These are phyloP conservation scores for Nicator chloris DNA, from an alignment of 2,113 vertebrate genomes.

Conservation along the genomic window DNA sequence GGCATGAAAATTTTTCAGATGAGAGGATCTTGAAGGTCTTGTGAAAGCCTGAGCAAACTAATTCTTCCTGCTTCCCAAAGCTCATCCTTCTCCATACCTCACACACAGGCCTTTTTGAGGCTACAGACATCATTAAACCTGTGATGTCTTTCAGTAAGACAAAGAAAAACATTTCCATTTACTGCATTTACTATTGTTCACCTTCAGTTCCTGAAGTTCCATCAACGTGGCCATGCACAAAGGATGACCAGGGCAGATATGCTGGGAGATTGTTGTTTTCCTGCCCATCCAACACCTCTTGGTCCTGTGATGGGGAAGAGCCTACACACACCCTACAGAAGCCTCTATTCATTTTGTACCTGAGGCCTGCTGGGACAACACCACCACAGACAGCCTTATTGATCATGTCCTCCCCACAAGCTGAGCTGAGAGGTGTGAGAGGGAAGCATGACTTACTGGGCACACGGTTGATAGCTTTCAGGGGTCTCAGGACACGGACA, in stretches of 20 bases:
- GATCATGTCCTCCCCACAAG: not conserved
- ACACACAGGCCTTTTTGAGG: not conserved
- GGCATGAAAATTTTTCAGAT: not conserved
- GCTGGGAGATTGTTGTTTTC: not conserved
- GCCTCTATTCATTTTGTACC: not conserved
- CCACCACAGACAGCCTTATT: not conserved
- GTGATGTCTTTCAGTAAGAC: not conserved
- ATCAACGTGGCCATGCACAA: not conserved
- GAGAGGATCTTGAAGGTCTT: not conserved
- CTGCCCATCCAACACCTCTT: not conserved
- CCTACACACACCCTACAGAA: not conserved
- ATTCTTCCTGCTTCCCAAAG: not conserved
- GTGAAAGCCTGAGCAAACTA: not conserved
- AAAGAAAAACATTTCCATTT: not conserved
- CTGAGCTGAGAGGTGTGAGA: not conserved
- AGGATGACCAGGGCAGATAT: not conserved
- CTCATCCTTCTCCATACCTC: not conserved
- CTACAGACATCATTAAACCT: not conserved
- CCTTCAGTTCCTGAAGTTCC: not conserved
- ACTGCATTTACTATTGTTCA: not conserved
- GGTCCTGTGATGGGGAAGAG: not conserved
- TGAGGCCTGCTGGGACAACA: not conserved
- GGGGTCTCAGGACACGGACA: slow-evolving; percentile 91
- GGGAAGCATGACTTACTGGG: slow-evolving; percentile 83
- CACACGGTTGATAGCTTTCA: slow-evolving; percentile 98